These are phyloP conservation scores for Drosophila orena DNA, from an alignment of 1,140 invertebrate genomes.

Conservation along the genomic window DNA sequence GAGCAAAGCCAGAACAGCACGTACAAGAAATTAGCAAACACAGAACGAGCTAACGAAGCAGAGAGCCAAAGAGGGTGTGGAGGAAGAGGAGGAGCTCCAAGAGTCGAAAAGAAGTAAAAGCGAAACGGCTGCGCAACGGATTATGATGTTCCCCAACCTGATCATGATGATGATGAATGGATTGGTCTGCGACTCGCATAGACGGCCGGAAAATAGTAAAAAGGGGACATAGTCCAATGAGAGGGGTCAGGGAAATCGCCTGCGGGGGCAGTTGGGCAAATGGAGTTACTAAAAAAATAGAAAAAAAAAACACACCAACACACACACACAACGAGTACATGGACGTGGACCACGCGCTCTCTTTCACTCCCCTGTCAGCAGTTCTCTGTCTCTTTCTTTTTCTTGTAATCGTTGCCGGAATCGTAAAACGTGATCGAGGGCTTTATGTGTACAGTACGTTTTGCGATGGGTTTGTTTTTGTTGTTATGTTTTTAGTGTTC, in stretches of 20 bases:
- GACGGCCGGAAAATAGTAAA: slow-evolving; percentile 4
- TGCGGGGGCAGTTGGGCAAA: slow-evolving; percentile 72
- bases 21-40: slow-evolving; percentile 82
- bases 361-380: neutral
- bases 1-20: slow-evolving; percentile 73
- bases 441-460: slow-evolving; percentile 72
- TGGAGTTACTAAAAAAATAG: slow-evolving; percentile 56
- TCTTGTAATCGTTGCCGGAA: slow-evolving; percentile 73
- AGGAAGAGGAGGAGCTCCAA: slow-evolving; percentile 6
- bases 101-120: slow-evolving; percentile 65
- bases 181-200: slow-evolving; percentile 46
- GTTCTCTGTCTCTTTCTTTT: slow-evolving; percentile 29
- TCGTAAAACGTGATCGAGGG: slow-evolving; percentile 82
- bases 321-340: slow-evolving; percentile 45
- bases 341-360: slow-evolving; percentile 76
- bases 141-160: slow-evolving; percentile 57
- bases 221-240: neutral
- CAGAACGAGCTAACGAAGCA: slow-evolving; percentile 8
- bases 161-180: slow-evolving; percentile 75
- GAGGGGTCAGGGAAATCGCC: slow-evolving; percentile 21
- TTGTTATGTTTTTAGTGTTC: slow-evolving; percentile 34
- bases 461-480: slow-evolving; percentile 55
- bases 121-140: slow-evolving; percentile 62
- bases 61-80: slow-evolving; percentile 6
- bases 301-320: slow-evolving; percentile 29